These are phyloP conservation scores for Parauchenoglanis punctatus DNA, from an alignment of 2,797 vertebrate genomes.

Conservation along the genomic window DNA sequence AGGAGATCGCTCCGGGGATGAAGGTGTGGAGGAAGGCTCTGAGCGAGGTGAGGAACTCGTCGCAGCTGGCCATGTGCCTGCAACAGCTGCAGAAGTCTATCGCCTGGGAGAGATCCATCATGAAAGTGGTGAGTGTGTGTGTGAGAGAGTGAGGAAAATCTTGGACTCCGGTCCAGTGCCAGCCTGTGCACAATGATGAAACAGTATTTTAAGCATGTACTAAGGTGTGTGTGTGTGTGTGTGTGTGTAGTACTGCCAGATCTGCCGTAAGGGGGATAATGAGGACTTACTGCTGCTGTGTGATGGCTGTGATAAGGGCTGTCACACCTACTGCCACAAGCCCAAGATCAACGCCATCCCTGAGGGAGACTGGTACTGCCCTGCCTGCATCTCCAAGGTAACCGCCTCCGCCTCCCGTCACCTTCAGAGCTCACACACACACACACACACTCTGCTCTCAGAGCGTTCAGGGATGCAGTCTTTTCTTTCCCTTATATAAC, in stretches of 20 bases:
- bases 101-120: conserved; percentile 99
- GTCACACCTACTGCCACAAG: conserved; percentile 98
- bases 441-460: not conserved
- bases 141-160: not conserved
- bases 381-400: conserved; percentile 98
- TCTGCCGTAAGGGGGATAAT: conserved; percentile 97
- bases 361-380: conserved; percentile 99
- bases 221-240: conserved; percentile 52
- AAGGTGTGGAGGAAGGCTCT: conserved; percentile 96
- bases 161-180: not conserved
- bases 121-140: conserved; percentile 91
- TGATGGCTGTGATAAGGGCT: conserved; percentile 98
- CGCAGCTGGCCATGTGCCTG: conserved; percentile 97
- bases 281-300: conserved; percentile 96
- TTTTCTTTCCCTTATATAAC: not conserved
- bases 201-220: not conserved
- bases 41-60: conserved; percentile 90
- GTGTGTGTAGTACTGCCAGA: conserved; percentile 91
- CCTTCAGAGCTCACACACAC: not conserved
- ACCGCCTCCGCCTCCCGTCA: conserved; percentile 23
- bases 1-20: conserved; percentile 97
- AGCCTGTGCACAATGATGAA: conserved; percentile 14
- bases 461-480: conserved; percentile 3
- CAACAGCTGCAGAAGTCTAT: conserved; percentile 99
- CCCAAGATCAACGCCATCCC: conserved; percentile 97